Percentiles rank a stretch among this genome's conserved stretches.
Conservation (phyloP, 2,888 invertebrate genomes). For the Pegoplata infirma region DNA sequence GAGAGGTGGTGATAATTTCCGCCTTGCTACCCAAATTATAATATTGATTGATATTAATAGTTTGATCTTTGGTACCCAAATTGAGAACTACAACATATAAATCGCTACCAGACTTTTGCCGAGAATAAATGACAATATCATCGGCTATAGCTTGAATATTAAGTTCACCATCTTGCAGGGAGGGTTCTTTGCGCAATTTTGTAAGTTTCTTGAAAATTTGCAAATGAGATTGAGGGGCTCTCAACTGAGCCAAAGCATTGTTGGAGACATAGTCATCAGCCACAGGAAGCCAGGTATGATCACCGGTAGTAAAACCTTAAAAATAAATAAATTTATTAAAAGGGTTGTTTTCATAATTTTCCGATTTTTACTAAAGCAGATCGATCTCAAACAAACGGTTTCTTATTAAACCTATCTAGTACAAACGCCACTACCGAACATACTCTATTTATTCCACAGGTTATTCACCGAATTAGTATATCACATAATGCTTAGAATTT, state of each 20-base stretch:
- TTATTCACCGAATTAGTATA: no score
- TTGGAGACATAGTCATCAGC: constrained; percentile 80
- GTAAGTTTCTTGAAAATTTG: constrained; percentile 82
- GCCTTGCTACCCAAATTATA: constrained; percentile 69
- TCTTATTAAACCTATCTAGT: no score
- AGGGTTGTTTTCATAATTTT: not conserved
- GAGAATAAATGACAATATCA: constrained; percentile 73
- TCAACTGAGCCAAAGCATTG: constrained; percentile 81
- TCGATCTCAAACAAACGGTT: no score
- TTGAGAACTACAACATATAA: constrained; percentile 79
- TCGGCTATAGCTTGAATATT: constrained; percentile 70
- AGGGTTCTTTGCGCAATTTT: constrained; percentile 79
- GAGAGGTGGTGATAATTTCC: constrained; percentile 75
- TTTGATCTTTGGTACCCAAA: constrained; percentile 78
- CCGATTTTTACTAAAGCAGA: no score
- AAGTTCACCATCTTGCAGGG: constrained; percentile 71
- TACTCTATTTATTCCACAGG: no score
- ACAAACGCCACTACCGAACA: no score
- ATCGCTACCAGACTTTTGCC: constrained; percentile 71
- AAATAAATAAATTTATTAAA: not conserved
- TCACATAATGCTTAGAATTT: no score
- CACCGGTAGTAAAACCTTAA: constrained; percentile 72
- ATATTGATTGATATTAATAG: constrained; percentile 77
- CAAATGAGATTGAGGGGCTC: constrained; percentile 80
- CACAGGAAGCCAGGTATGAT: constrained; percentile 84